Evolutionary conservation across 2,113 vertebrate genomes (phyloP), one percentile per base, ranked within the genome.

Genomic region (Rousettus leschenaultii): DNA sequence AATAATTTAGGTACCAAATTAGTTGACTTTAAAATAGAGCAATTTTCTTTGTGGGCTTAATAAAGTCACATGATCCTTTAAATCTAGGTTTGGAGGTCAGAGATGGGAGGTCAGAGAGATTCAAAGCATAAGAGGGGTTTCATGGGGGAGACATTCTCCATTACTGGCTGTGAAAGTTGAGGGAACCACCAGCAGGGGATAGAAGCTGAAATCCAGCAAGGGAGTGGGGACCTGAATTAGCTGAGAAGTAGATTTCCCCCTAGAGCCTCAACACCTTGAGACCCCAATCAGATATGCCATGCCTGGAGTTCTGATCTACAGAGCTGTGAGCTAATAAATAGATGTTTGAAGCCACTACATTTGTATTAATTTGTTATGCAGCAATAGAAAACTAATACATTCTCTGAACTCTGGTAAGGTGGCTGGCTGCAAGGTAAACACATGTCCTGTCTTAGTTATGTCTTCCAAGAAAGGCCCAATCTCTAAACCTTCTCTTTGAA

Each of bases 21-120:
- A 13, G 28, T 80, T 85, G n/a, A 84, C 85, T 57, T 92, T 89
- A 86, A 82, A 77, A 78, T 30, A 86, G 89, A 38, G 88, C 87
- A 6, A n/a, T 85, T 70, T 95, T 75, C 68, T 89, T 15, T 80
- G 43, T 86, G 89, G 51, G 15, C 26, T 80, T 65, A 79, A 55
- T 12, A 33, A 68, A 40, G 48, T 86, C 55, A 68, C 48, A 4
- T 38, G 48, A 66, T 2, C 19, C 24, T 86, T 87, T 51, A 66
- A 79, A 55, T 91, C 21, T 94, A 21, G 10, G 59, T 59, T n/a
- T 61, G 24, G 75, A 66, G 82, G 61, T 92, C 65, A 94, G 68
- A 90, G 33, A 65, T 3, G 19, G 33, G 21, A 91, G 55, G 35
- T 75, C 16, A 74, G 65, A 74, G 26, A 75, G 26, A 75, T 24